phyloP scores from a whole-genome alignment of 2,113 vertebrate genomes.

The Gavialis gangeticus region DNA sequence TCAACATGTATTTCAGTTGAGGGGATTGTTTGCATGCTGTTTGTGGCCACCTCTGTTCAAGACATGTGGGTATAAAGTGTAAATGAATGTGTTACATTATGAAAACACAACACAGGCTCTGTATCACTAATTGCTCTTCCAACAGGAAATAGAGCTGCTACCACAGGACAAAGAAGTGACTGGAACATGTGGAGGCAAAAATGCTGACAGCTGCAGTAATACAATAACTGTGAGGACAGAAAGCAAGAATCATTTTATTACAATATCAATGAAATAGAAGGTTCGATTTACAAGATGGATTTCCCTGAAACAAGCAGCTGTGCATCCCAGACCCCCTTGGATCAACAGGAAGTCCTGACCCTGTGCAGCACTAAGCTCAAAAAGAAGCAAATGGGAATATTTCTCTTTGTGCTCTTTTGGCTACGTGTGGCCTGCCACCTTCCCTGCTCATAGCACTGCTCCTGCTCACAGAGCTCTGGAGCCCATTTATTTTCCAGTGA shows the following conservation, averaged over 20 bases:
- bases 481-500: accelerated
- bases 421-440: neutral
- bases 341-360: neutral
- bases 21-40: neutral
- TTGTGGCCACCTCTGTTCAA: neutral
- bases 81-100: neutral
- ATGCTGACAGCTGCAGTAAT: neutral
- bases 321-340: neutral
- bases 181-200: neutral
- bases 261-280: neutral
- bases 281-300: neutral
- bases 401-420: neutral
- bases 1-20: no score
- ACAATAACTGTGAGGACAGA: neutral
- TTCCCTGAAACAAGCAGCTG: neutral
- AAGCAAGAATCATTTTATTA: constrained; percentile 39
- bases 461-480: neutral
- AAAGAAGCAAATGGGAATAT: neutral
- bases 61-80: neutral
- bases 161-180: accelerated
- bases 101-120: neutral
- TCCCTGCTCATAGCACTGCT: neutral
- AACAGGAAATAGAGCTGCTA: neutral
- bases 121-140: neutral
- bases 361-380: neutral